Evolutionary conservation across 2,888 invertebrate genomes (phyloP).

Genomic region (Protonemura montana): DNA sequence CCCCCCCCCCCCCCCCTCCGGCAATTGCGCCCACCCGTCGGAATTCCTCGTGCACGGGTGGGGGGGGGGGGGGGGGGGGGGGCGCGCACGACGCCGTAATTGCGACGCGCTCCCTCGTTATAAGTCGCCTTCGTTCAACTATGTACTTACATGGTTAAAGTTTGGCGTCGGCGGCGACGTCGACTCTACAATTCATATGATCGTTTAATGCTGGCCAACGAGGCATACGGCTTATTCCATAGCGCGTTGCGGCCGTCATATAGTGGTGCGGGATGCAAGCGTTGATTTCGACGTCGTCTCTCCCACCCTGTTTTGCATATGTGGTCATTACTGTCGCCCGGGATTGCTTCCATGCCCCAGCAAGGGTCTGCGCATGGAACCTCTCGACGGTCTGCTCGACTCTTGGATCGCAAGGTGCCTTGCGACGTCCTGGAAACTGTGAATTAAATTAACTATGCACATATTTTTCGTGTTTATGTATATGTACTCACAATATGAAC

Average conservation of each 20-base stretch:
- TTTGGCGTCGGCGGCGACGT: slow-evolving; percentile 18
- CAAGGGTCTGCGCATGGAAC: neutral
- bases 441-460: neutral
- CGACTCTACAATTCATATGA: slow-evolving; percentile 1
- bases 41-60: neutral
- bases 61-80: neutral
- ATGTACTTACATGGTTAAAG: slow-evolving; percentile 13
- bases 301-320: slow-evolving; percentile 33
- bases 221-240: neutral
- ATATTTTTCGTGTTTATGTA: neutral
- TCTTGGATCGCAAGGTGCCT: neutral
- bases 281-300: slow-evolving; percentile 19
- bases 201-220: neutral
- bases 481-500: neutral
- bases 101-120: neutral
- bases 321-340: slow-evolving; percentile 32
- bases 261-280: neutral
- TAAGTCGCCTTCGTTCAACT: neutral
- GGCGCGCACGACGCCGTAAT: neutral
- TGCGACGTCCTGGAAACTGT: neutral
- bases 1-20: neutral
- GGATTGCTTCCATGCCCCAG: neutral
- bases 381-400: neutral
- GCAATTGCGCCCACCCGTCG: neutral
- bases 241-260: neutral